These are phyloP conservation scores for Cetoscarus ocellatus DNA, from an alignment of 2,797 vertebrate genomes.

Conservation along the genomic window DNA sequence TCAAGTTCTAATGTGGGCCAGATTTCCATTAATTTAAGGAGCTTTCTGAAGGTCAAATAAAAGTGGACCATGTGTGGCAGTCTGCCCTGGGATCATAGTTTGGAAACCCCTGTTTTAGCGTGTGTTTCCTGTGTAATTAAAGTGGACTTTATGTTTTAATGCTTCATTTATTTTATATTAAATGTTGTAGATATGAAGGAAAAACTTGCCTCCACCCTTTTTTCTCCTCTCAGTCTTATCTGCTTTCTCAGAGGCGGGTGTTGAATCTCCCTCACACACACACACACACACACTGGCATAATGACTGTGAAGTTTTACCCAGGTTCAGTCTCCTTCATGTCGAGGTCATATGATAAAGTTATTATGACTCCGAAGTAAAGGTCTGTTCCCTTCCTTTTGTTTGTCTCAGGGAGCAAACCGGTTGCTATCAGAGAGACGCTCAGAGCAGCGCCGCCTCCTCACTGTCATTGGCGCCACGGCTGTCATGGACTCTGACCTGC, in stretches of 20 bases:
- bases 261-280: neutral
- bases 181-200: neutral
- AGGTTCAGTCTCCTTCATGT: neutral
- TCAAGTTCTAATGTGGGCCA: too few relatives aligned
- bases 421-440: slow-evolving; percentile 90
- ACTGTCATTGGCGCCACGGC: slow-evolving; percentile 91
- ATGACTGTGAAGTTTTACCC: neutral
- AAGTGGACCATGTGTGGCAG: too few relatives aligned
- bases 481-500: slow-evolving; percentile 91
- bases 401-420: slow-evolving; percentile 88
- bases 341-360: slow-evolving; percentile 33
- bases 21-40: too few relatives aligned
- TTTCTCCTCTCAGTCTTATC: neutral
- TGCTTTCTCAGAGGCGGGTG: neutral
- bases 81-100: too few relatives aligned
- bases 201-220: neutral
- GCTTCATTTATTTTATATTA: too few relatives aligned
- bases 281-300: too few relatives aligned
- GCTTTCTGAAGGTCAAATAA: too few relatives aligned
- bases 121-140: too few relatives aligned
- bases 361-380: neutral
- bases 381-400: too few relatives aligned
- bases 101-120: too few relatives aligned
- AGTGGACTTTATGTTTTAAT: too few relatives aligned
- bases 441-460: slow-evolving; percentile 92